Conservation (phyloP, 2,113 vertebrate genomes). For the Taurulus bubalis region DNA sequence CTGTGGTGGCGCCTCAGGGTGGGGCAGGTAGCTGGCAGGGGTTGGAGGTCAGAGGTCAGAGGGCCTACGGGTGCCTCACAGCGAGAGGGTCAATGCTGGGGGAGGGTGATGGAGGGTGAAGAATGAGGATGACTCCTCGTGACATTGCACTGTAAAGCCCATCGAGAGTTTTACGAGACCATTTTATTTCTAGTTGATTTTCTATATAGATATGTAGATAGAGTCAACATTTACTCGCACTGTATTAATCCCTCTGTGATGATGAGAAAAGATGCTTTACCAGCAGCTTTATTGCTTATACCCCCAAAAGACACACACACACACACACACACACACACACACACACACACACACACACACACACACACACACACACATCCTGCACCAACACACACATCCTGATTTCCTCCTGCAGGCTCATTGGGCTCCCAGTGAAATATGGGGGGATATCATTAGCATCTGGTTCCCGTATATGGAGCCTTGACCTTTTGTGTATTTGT, state of each 20-base stretch:
- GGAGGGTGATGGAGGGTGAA: neutral
- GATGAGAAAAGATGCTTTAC: constrained; percentile 41
- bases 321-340: constrained; percentile 19
- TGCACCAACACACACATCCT: constrained; percentile 16
- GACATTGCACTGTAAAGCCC: constrained; percentile 30
- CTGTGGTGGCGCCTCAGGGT: constrained; percentile 2
- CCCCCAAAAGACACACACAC: constrained; percentile 27
- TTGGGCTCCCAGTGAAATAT: constrained; percentile 61
- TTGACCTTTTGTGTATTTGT: constrained; percentile 72
- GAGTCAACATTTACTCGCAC: constrained; percentile 12
- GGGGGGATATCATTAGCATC: constrained; percentile 66
- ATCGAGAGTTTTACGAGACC: neutral
- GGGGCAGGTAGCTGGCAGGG: constrained; percentile 11
- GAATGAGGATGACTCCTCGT: constrained; percentile 33
- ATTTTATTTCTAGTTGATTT: neutral
- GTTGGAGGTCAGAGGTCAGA: constrained; percentile 24
- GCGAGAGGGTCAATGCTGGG: neutral
- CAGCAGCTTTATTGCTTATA: constrained; percentile 49
- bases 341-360: constrained; percentile 15
- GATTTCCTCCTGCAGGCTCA: constrained; percentile 60
- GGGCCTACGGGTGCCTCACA: constrained; percentile 9
- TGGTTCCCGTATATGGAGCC: constrained; percentile 51
- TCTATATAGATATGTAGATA: neutral
- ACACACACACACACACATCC: constrained; percentile 26
- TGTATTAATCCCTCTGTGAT: constrained; percentile 17